A percentile compares a stretch with the other conserved stretches of the same genome.
phyloP scores from a whole-genome alignment of 1,140 invertebrate species.

The Drosophila sp. region DNA sequence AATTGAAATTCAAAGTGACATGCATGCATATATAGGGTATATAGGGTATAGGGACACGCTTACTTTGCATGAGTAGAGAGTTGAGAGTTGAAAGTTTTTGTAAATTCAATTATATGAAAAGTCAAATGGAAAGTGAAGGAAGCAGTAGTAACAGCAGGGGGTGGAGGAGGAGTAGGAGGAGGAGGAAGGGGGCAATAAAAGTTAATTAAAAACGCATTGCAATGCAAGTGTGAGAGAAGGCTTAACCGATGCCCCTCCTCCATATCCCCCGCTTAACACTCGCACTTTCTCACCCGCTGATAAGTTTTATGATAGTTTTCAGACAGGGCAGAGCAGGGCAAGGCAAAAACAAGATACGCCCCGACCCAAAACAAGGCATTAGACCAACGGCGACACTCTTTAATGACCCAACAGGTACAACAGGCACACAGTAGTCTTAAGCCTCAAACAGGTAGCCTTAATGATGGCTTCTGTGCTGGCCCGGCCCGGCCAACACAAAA shows the following conservation, averaged over 20 bases:
- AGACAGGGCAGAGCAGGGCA: neutral
- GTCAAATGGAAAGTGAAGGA: neutral
- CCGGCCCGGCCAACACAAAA: neutral
- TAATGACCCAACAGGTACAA: conserved; percentile 21
- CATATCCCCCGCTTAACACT: neutral
- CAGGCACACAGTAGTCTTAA: conserved; percentile 12
- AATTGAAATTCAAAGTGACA: conserved; percentile 17
- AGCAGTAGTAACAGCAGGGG: neutral
- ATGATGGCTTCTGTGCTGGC: conserved; percentile 19
- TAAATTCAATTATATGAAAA: conserved; percentile 14
- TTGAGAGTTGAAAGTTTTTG: conserved; percentile 1
- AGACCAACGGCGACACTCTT: conserved; percentile 19
- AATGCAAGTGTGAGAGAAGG: conserved; percentile 32
- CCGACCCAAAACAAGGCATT: conserved; percentile 17
- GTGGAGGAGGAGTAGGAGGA: neutral
- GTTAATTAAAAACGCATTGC: conserved; percentile 58
- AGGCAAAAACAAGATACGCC: neutral
- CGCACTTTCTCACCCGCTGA: neutral
- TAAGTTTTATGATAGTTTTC: conserved; percentile 3
- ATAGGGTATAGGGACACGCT: neutral
- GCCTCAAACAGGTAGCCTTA: conserved; percentile 9
- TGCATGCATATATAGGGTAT: neutral
- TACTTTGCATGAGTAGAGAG: neutral
- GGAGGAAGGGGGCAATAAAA: conserved; percentile 38
- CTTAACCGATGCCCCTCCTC: conserved; percentile 34